Percentiles rank a stretch among this genome's conserved stretches.
phyloP scores from a whole-genome alignment of 2,888 invertebrate species.

The Phania funesta region DNA sequence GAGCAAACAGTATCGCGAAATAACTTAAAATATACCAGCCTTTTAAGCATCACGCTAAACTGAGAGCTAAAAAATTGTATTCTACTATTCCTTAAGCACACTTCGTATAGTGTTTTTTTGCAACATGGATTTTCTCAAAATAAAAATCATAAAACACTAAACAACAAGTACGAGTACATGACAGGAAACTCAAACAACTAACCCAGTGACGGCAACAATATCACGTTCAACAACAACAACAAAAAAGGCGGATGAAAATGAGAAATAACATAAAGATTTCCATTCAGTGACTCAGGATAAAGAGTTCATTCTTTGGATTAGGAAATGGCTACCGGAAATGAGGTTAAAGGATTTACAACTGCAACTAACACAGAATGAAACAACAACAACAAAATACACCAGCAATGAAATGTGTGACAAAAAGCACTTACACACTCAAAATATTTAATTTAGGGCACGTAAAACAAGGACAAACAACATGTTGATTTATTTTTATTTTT shows the following conservation, averaged over 20 bases:
- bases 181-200: slow-evolving; percentile 53
- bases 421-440: slow-evolving; percentile 26
- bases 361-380: background rate
- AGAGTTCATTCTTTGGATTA: slow-evolving; percentile 25
- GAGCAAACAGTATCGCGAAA: no score
- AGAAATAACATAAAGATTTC: background rate
- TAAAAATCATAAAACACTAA: slow-evolving; percentile 32
- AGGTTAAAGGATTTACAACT: slow-evolving; percentile 25
- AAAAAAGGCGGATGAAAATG: background rate
- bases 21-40: no score
- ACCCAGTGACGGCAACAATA: slow-evolving; percentile 40
- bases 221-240: slow-evolving; percentile 13
- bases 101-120: background rate
- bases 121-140: no score
- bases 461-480: slow-evolving; percentile 62
- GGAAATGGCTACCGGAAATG: slow-evolving; percentile 48
- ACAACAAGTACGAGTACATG: slow-evolving; percentile 51
- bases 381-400: background rate
- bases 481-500: slow-evolving; percentile 60
- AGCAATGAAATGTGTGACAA: slow-evolving; percentile 14
- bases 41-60: no score
- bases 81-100: background rate
- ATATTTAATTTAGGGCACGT: slow-evolving; percentile 58
- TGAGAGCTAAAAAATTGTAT: background rate
- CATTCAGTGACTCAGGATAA: slow-evolving; percentile 21